Base-by-base conservation (phyloP, 2,797 vertebrate species). In the Gastrophryne carolinensis region DNA sequence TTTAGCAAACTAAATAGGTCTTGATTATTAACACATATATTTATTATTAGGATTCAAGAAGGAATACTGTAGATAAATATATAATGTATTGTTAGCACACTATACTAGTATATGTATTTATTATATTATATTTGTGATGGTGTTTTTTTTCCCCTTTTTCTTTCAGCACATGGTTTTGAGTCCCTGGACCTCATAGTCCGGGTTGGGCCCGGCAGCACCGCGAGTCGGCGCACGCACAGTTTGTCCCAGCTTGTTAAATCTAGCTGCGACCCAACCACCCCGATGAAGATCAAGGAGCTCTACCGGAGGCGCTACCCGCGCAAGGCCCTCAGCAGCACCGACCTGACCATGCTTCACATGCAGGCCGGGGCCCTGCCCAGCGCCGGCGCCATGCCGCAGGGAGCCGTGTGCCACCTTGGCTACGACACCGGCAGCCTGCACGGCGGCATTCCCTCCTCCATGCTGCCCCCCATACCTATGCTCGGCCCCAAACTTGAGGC, bases 241-340 rank as follows among this genome's bases (percentile, higher is more conserved):
- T 91, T 0, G 79, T 91, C 32, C 6, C 86, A 86, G 64, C 82
- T 89, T 19, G 80, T 89, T 32, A 85, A 79, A 29, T 81, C 84
- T 0, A 87, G 85, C 82, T 86, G 85, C 57, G 83, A 84, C 64
- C 83, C 87, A 3, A 86, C 86, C 0, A 81, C 89, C 52, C 90
- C 88, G 79, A 90, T 89, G 86, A 91, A 90, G 73, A 90, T 91
- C 61, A 89, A 90, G 24, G 90, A 91, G 17, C 82, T 91, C 0
- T 91, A 91, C 65, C 83, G 89, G 1, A 75, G 90, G 0, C 79
- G 89, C 27, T 88, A 88, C 76, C 88, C 89, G 0, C 81, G 89
- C 0, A 91, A 90, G 81, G 72, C 80, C 44, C 72, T 88, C 7
- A 83, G 77, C 30, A 81, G 84, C 10, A 80, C 86, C 0, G 88